These are phyloP conservation scores for Nemoura dubitans DNA, from an alignment of 2,888 invertebrate species.

Conservation along the genomic window DNA sequence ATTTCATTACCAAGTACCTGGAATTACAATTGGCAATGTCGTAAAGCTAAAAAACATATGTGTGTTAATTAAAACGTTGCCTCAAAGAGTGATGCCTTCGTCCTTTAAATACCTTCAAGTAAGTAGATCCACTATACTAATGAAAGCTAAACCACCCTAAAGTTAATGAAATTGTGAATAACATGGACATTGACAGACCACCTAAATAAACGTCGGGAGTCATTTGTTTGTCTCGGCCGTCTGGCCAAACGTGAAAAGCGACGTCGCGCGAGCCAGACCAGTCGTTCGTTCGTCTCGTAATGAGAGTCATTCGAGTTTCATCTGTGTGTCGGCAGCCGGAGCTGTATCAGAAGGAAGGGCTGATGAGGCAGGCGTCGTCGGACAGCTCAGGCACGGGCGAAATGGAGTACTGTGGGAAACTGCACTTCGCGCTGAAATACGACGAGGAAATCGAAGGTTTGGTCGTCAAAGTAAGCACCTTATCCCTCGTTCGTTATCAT, in stretches of 20 bases:
- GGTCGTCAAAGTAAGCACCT: slow-evolving; percentile 74
- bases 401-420: slow-evolving; percentile 79
- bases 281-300: background rate
- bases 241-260: background rate
- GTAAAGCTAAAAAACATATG: too few species aligned
- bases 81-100: too few species aligned
- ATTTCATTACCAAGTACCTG: too few species aligned
- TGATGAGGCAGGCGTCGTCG: slow-evolving; percentile 75
- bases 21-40: too few species aligned
- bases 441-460: slow-evolving; percentile 83
- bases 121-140: background rate
- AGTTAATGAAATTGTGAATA: background rate
- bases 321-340: slow-evolving; percentile 68
- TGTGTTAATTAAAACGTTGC: too few species aligned
- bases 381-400: slow-evolving; percentile 73
- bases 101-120: background rate
- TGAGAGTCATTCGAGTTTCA: background rate
- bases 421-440: slow-evolving; percentile 83
- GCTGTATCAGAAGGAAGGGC: slow-evolving; percentile 77
- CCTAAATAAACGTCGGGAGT: background rate
- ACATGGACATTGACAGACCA: background rate
- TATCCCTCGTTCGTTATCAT: background rate
- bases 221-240: background rate
- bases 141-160: background rate
- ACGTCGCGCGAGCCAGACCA: background rate